Evolutionary conservation across 2,797 vertebrate genomes (phyloP), one percentile per base, ranked within the genome.

Genomic region (Stomatorhinus walkeri): DNA sequence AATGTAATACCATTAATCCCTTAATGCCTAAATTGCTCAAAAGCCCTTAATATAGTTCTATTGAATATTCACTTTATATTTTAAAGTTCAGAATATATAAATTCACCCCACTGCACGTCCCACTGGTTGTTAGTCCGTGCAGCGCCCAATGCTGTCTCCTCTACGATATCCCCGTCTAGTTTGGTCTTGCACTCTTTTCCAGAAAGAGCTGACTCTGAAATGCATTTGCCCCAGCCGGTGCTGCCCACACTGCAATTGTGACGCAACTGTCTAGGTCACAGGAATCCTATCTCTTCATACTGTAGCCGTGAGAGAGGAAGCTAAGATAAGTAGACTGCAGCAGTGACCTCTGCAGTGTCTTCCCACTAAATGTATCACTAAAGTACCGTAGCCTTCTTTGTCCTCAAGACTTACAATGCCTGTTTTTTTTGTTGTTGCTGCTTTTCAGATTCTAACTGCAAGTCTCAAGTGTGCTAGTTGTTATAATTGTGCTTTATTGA

Each of bases 241-340:
- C 89, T 85, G 46, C 81, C 87, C 59, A 56, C 88, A 85, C 52
- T 84, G 22, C 28, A 36, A 51, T 43, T 64, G 87, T 89, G 89
- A 89, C 81, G 81, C 89, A 88, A 40, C 79, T 72, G 81, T 54
- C 89, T 85, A 48, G 32, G 86, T 85, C 49, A 56, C 22, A 54
- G 46, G 79, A 89, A 76, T 85, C 16, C 28, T 89, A 89, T 89
- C 89, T 85, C 85, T n/a, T 5, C n/a, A 28, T 81, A 81, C 3
- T 89, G 86, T 88, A 51, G 87, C 87, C 12, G 43, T 52, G 72
- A 49, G 59, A 52, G 24, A 51, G 72, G 61, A 28, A 61, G 28
- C 40, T 10, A 14, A 84, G 86, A 88, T 89, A 81, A 87, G 6
- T 4, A 24, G 49, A n/a, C 85, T 10, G 36, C 46, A 51, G 48